Evolutionary conservation across 1,140 invertebrate species (phyloP), one percentile per base, ranked within the genome.

Genomic region (Latrodectus geometricus): DNA sequence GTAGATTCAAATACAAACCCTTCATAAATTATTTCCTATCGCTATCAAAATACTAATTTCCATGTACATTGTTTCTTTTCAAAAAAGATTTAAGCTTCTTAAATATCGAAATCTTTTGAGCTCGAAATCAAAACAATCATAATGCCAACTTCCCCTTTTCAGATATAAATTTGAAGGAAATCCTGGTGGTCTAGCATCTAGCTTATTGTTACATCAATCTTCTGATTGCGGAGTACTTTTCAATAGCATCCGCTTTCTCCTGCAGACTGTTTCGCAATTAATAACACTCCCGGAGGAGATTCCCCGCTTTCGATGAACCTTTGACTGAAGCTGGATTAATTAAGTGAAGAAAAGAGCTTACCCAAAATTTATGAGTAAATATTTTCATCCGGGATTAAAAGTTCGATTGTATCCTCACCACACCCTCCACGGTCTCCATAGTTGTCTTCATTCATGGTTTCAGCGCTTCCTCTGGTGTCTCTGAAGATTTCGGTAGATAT

Each of bases 321-420:
- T 17, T 61, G 11, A 14, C 61, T 54, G 66, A 70, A 80, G 65
- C 66, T 54, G 66, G 78, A 80, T 80, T 80, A 80, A 80, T 80
- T 80, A 70, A 70, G 78, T 70, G 78, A 65, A 54, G 35, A 70
- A 70, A 69, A 23, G 15, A 61, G 78, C 78, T 80, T 80, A 80
- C 48, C 68, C 54, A 35, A 80, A 80, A 80, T 80, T 80, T 80
- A 80, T 80, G 78, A 80, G 78, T 80, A 80, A 80, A 80, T 80
- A 80, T 80, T 80, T 80, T 80, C 78, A 80, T 80, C 78, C 78
- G 21, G 78, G 78, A 80, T 80, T 80, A 80, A 80, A 70, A 80
- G 78, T 80, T 80, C 78, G 17, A 80, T 69, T 78, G 76, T 54
- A 4, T 61, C 11, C 2, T 11, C 35, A 5, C 35, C 35, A 1